Percentiles rank a stretch among this genome's conserved stretches.
These are phyloP conservation scores for Aphelocoma californica DNA, from an alignment of 2,797 vertebrate species.

Conservation along the genomic window DNA sequence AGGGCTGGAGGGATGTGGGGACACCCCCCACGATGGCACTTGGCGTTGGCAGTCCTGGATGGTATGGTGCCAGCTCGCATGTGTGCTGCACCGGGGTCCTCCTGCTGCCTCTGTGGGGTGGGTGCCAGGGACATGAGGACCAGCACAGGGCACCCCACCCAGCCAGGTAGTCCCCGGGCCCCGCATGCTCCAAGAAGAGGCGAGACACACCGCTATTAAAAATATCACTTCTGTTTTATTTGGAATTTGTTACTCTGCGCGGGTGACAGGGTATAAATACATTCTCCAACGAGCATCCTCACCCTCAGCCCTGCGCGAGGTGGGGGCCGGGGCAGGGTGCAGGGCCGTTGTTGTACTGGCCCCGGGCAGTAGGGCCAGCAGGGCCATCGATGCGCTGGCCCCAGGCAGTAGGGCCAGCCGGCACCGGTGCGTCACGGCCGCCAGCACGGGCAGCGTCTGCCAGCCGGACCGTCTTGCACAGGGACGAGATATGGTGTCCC, in stretches of 20 bases:
- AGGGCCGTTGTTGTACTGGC: background rate
- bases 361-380: background rate
- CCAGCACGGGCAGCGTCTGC: conserved; percentile 56
- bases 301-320: background rate
- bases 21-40: background rate
- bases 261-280: conserved; percentile 66
- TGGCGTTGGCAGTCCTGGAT: background rate
- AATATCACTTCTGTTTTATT: conserved; percentile 74
- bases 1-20: background rate
- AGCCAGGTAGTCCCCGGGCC: rapidly evolving
- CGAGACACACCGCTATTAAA: conserved; percentile 49
- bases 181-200: background rate
- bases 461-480: conserved; percentile 37
- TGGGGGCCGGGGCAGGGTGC: background rate
- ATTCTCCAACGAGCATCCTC: conserved; percentile 57
- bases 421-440: conserved; percentile 54
- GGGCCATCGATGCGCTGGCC: background rate
- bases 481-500: background rate
- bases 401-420: background rate
- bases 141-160: background rate
- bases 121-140: background rate
- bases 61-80: background rate
- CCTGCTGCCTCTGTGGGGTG: background rate
- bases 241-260: conserved; percentile 59
- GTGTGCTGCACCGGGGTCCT: rapidly evolving